Base-by-base conservation (phyloP, 2,797 vertebrate species). In the Okamejei kenojei region DNA sequence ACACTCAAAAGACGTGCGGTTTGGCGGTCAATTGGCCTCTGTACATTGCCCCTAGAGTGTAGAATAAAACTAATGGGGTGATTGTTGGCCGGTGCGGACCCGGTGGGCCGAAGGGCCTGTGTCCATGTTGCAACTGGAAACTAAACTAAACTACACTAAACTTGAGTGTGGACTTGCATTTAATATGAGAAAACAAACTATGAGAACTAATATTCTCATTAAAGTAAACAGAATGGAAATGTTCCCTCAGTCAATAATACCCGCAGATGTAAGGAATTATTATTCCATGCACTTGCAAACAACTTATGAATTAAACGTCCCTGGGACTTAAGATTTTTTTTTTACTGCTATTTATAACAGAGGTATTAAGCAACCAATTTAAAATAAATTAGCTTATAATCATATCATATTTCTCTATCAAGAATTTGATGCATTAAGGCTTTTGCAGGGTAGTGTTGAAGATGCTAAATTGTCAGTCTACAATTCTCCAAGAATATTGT, bases 301-400 rank as follows among this genome's bases (percentile, higher is more conserved):
- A 73, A 73, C 17, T 73, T 21, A 73, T 4, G 71, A 73, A 73
- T 73, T 21, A 1, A 23, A 78, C 17, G 10, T 35, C 77, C 35
- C 6, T n/a, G 21, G 54, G 21, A 13, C 3, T 10, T 11, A 29
- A 82, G 15, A 82, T 82, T 58, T 11, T 21, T 21, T 2, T 82
- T 82, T 82, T n/a, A 78, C 77, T 78, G 23, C 81, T 82, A 29
- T 82, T 82, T 82, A 73, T 82, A 26, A 21, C 45, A 58, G 81
- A 58, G 45, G 23, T 29, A 26, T 61, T 82, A 29, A 82, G 54
- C 10, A 81, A 54, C 15, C 45, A 11, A 54, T 82, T 82, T 61
- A 82, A 29, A 82, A 29, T 29, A 13, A 82, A 82, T 82, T 26
- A 82, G 26, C 38, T 81, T 35, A 35, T 17, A 79, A 79, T 17